Base-by-base conservation (phyloP, 2,888 invertebrate species). In the Melanostoma mellinum region DNA sequence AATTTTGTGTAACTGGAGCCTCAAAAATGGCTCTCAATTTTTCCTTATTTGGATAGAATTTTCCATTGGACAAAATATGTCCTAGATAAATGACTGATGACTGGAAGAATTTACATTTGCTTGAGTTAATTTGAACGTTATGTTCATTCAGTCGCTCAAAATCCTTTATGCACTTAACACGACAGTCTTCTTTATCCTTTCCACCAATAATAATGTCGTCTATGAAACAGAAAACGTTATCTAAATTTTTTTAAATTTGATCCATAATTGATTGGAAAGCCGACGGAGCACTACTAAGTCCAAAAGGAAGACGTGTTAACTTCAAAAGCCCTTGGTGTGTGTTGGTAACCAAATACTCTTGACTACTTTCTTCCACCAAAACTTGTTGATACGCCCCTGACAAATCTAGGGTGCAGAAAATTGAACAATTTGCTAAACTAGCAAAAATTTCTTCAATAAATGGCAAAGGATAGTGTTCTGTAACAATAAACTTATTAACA, bases 251-350 rank as follows among this genome's bases (percentile, higher is more conserved):
- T 1, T 48, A 8, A 4, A 48, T 46, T 35, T 61, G 46, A 46
- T 61, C 61, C 40, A 58, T 46, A 9, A 35, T 10, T 8, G 33
- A 46, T 46, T 61, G 61, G 30, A 61, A 61, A 4, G 61, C 61
- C 2, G 46, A 46, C 3, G 61, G 61, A 3, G 46, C 61, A 32
- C 4, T 61, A 3, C 10, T 46, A 6, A 61, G 6, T 10, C 61
- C 61, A 35, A 33, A 61, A 8, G 61, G 61, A n/a, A 46, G 10
- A 0, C 44, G 46, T 10, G 20, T 30, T 30, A 9, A 58, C 33
- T 60, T 20, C 6, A 60, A 60, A 30, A 60, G 46, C 3, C 60
- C 60, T 33, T 46, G 44, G 32, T 33, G 35, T 2, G 60, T 60
- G 10, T 60, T 60, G 2, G 46, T 8, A 2, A 10, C 30, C 6